Conservation (phyloP, 2,888 invertebrate species). For the Mechanitis mazaeus region DNA sequence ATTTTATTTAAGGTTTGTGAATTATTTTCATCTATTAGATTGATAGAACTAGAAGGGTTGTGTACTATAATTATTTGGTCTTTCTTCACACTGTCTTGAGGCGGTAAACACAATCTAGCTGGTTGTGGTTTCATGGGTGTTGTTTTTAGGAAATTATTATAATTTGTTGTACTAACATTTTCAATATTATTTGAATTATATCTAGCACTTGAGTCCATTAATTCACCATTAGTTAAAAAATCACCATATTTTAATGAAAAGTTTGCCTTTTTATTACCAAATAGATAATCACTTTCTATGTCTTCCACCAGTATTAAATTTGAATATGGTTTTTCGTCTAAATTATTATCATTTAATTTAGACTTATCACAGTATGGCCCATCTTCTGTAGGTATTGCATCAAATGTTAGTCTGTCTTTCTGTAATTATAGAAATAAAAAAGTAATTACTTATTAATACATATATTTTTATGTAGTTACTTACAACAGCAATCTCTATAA, state of each 20-base stretch:
- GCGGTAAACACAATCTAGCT: neutral
- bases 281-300: constrained; percentile 55
- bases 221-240: constrained; percentile 57
- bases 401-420: constrained; percentile 72
- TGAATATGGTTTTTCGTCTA: constrained; percentile 37
- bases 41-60: neutral
- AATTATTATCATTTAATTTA: constrained; percentile 29
- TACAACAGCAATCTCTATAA: no score
- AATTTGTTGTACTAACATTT: neutral
- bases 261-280: constrained; percentile 53
- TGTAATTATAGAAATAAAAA: constrained; percentile 41
- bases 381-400: constrained; percentile 75
- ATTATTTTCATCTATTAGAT: neutral
- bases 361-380: constrained; percentile 54
- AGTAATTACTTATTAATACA: neutral
- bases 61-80: neutral
- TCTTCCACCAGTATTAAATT: constrained; percentile 49
- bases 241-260: constrained; percentile 61
- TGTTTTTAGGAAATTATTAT: neutral
- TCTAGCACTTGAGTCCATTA: constrained; percentile 35
- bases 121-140: neutral
- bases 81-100: neutral
- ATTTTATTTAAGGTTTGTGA: neutral
- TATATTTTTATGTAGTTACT: no score
- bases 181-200: constrained; percentile 24